Conservation (phyloP, 2,888 invertebrate genomes). For the Horisme vitalbata region DNA sequence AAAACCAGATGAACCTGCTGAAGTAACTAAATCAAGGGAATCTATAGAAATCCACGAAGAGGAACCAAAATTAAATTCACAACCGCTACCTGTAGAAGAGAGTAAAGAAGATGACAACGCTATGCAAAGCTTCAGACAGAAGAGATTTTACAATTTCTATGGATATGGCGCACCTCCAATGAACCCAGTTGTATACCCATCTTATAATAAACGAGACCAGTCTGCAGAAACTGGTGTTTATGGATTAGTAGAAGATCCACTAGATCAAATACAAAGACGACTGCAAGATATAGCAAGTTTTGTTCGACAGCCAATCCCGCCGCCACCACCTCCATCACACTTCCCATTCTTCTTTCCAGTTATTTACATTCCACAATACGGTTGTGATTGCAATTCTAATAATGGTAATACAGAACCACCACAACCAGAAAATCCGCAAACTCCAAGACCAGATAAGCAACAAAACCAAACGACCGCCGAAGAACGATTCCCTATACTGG, state of each 20-base stretch:
- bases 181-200: constrained; percentile 42
- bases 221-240: constrained; percentile 37
- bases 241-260: constrained; percentile 45
- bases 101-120: constrained; percentile 29
- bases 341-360: constrained; percentile 56
- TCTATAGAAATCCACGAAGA: no score
- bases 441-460: constrained; percentile 20
- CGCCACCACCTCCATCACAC: constrained; percentile 39
- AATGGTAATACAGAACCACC: constrained; percentile 16
- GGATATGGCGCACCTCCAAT: constrained; percentile 46
- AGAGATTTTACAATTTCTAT: constrained; percentile 53
- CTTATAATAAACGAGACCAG: constrained; percentile 43
- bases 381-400: constrained; percentile 48
- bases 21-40: constrained; percentile 20
- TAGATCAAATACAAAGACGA: constrained; percentile 48
- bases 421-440: constrained; percentile 20
- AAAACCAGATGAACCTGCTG: neutral
- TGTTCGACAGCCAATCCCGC: constrained; percentile 42
- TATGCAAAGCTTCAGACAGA: constrained; percentile 49
- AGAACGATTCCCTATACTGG: constrained; percentile 53
- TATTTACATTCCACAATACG: constrained; percentile 48
- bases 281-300: constrained; percentile 49
- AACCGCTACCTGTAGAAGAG: constrained; percentile 37
- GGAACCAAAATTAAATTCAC: constrained; percentile 39
- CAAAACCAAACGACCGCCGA: constrained; percentile 37